phyloP scores from a whole-genome alignment of 2,113 vertebrate species.

The Lagopus muta region DNA sequence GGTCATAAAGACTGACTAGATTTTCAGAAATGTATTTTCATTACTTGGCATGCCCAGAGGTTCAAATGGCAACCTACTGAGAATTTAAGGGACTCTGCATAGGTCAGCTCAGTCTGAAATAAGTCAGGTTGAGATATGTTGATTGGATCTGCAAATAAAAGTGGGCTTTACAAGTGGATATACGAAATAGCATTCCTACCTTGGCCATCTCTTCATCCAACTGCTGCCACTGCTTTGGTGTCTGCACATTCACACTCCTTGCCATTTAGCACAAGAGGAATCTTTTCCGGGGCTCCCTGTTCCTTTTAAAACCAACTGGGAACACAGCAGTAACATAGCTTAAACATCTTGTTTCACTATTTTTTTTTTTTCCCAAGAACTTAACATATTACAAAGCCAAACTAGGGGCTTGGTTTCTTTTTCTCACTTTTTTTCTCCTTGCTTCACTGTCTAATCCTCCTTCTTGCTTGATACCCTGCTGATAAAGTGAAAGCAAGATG shows the following conservation, averaged over 20 bases:
- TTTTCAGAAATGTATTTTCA: background rate
- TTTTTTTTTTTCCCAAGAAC: background rate
- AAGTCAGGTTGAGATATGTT: background rate
- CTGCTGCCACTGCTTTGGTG: background rate
- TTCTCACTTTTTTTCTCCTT: background rate
- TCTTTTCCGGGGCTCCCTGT: background rate
- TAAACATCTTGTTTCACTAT: background rate
- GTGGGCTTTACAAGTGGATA: background rate
- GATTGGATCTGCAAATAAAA: background rate
- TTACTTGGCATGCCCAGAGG: background rate
- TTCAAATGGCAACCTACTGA: background rate
- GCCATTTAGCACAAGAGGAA: background rate
- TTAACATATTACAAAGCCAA: background rate
- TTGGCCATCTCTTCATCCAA: accelerated
- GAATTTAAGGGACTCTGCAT: background rate
- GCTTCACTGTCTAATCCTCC: background rate
- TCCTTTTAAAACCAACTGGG: background rate
- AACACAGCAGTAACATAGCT: background rate
- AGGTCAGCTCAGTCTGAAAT: background rate
- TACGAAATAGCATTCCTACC: background rate
- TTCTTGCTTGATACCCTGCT: no score
- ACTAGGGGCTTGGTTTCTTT: no score
- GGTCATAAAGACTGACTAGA: background rate
- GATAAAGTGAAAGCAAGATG: background rate
- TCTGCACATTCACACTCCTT: accelerated